Conservation (phyloP, 2,797 vertebrate genomes). For the Meda fulgida region DNA sequence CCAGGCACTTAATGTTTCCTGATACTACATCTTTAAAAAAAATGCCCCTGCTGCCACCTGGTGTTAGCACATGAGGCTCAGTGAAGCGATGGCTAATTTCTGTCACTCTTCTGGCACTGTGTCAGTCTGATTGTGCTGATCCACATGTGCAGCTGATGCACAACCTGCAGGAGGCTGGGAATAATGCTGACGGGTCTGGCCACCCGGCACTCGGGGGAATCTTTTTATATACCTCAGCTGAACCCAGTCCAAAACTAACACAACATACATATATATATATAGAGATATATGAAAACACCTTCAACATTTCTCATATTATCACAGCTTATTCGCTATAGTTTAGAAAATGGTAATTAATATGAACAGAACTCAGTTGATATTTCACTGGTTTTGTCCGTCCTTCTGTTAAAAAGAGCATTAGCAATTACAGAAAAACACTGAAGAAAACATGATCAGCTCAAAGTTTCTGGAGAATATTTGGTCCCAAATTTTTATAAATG, state of each 20-base stretch:
- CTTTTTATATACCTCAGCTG: constrained; percentile 41
- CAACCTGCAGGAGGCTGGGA: constrained; percentile 27
- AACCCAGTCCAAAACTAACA: constrained; percentile 41
- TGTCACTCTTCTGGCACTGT: constrained; percentile 27
- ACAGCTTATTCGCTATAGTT: no score
- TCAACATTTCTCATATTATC: no score
- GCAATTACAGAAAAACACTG: no score
- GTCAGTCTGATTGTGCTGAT: no score
- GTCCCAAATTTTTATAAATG: no score
- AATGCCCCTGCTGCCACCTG: constrained; percentile 53
- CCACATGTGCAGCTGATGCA: constrained; percentile 27
- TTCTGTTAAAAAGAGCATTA: no score
- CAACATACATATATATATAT: not conserved
- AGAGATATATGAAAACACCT: rapidly evolving
- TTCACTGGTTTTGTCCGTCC: no score
- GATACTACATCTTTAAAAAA: not conserved
- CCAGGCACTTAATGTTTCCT: not conserved
- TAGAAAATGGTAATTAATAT: no score
- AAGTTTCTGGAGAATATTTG: no score
- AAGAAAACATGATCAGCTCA: no score
- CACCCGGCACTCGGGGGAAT: constrained; percentile 2
- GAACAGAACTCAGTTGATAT: no score
- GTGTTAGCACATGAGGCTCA: constrained; percentile 28
- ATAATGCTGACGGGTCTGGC: constrained; percentile 38
- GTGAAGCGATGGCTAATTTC: not conserved